Percentiles rank a stretch among this genome's conserved stretches.
Evolutionary conservation across 1,140 invertebrate species (phyloP).

Genomic region (Episyrphus balteatus): DNA sequence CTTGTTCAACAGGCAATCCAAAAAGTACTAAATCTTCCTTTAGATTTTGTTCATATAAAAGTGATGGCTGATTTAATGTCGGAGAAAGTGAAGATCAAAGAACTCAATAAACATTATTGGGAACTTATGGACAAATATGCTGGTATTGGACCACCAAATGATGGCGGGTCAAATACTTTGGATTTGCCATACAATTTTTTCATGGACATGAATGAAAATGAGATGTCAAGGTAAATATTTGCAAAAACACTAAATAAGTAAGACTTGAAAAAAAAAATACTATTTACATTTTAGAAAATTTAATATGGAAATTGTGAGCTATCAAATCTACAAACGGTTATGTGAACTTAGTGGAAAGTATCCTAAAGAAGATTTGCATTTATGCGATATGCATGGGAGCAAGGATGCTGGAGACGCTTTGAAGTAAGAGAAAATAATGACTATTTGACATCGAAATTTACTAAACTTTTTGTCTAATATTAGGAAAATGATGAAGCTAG

Average conservation of each 20-base stretch:
- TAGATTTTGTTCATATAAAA: slow-evolving; percentile 31
- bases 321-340: slow-evolving; percentile 46
- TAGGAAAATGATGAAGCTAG: slow-evolving; percentile 43
- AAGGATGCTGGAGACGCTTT: slow-evolving; percentile 37
- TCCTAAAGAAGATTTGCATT: slow-evolving; percentile 36
- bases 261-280: not conserved
- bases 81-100: slow-evolving; percentile 27
- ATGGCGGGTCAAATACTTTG: slow-evolving; percentile 43
- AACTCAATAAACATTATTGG: slow-evolving; percentile 50
- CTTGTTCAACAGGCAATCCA: too few species aligned
- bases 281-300: slow-evolving; percentile 23
- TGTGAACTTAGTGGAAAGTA: slow-evolving; percentile 46
- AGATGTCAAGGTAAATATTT: slow-evolving; percentile 22
- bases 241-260: too few species aligned
- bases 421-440: slow-evolving; percentile 11
- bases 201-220: slow-evolving; percentile 25
- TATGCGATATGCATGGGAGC: slow-evolving; percentile 48
- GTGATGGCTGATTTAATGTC: slow-evolving; percentile 27
- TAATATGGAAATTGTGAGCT: slow-evolving; percentile 28
- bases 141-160: slow-evolving; percentile 46
- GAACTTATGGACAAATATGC: slow-evolving; percentile 43
- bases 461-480: not conserved
- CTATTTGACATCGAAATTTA: too few species aligned
- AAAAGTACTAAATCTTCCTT: slow-evolving; percentile 24
- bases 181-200: slow-evolving; percentile 43